Evolutionary conservation across 92 coral and sea anemone genomes (phyloP), one percentile per base, ranked within the genome.

Genomic region (Pocillopora grandis): DNA sequence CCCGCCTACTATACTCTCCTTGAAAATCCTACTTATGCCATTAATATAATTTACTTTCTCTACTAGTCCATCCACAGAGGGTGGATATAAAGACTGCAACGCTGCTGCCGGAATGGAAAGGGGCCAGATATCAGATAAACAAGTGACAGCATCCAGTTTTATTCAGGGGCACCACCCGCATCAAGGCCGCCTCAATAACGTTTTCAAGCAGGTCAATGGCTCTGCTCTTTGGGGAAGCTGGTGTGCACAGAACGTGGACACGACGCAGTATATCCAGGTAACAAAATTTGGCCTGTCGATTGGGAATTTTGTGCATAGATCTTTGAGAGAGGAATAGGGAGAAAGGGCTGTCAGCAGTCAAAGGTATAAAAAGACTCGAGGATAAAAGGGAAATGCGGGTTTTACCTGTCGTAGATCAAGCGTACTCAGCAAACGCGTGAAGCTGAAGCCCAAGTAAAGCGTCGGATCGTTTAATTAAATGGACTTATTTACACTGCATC

Each of bases 141-240:
- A 94, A 66, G 79, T 94, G 71, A 87, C 90, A 9, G 93, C 95
- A 60, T 91, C 98, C 1, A 84, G 93, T n/a, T 78, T 35, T 78
- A 59, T 75, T 52, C 58, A 65, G 16, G 78, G 72, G 37, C 93
- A 89, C 75, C 76, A 42, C 33, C 89, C 98, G 10, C 69, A 80
- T 9, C 79, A 73, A 66, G 95, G 82, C 49, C 90, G 98, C 16
- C 91, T 94, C 16, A 84, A 94, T 62, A 89, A 88, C 59, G 66
- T 60, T 60, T 15, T 75, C 42, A 88, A 76, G 13, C 85, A 88
- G 14, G 81, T 72, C 57, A 84, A 86, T 55, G 90, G 89, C 14
- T 78, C 84, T 73, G 77, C 86, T 3, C 36, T 80, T 20, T 94
- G 95, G 95, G 95, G 92, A n/a, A 92, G 92, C 58, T 94, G 98